Percentiles rank a stretch among this genome's conserved stretches.
Evolutionary conservation across 2,797 vertebrate species (phyloP).

Genomic region (Gymnothorax javanicus): DNA sequence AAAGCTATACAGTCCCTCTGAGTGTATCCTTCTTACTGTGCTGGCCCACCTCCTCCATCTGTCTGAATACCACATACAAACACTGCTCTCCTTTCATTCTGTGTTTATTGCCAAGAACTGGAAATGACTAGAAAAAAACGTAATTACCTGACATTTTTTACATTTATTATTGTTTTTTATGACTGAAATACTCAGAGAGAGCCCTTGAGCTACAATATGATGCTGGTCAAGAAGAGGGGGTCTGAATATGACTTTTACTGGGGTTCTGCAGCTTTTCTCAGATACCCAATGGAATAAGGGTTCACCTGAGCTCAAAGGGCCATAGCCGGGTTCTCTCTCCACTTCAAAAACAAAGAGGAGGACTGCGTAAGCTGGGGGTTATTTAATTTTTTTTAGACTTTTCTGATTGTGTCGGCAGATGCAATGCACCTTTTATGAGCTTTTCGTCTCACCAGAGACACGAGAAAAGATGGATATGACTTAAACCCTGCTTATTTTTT

Average conservation of each 20-base stretch:
- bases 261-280: neutral
- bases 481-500: no score
- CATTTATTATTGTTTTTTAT: neutral
- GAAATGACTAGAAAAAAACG: neutral
- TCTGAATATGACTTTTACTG: neutral
- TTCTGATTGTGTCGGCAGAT: constrained; percentile 65
- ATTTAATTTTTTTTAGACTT: constrained; percentile 71
- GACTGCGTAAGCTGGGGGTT: constrained; percentile 51
- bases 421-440: constrained; percentile 59
- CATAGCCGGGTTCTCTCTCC: neutral
- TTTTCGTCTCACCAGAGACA: constrained; percentile 32
- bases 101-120: neutral
- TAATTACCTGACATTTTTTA: neutral
- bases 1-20: neutral
- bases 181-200: neutral
- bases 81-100: neutral
- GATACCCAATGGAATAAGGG: neutral
- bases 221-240: neutral
- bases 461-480: constrained; percentile 16
- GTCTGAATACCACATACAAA: neutral
- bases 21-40: no score
- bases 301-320: neutral
- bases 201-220: neutral
- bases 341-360: constrained; percentile 41
- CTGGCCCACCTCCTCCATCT: neutral